phyloP scores from a whole-genome alignment of 2,888 invertebrate species.

The Pyrrhia umbra region DNA sequence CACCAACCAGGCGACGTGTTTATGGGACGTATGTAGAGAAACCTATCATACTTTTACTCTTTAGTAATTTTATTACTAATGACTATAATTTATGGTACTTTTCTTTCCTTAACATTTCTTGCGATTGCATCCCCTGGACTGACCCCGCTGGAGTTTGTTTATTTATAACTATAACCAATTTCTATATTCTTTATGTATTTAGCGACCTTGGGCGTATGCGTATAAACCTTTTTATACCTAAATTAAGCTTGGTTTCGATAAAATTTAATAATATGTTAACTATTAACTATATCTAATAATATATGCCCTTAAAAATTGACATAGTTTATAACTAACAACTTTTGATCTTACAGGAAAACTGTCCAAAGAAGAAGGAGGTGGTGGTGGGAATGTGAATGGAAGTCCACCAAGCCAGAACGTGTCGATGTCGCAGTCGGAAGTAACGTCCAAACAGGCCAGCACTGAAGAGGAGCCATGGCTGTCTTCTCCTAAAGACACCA shows the following conservation, averaged over 20 bases:
- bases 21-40: conserved; percentile 92
- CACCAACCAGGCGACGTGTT: conserved; percentile 93
- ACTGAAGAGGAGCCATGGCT: conserved; percentile 94
- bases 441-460: conserved; percentile 85
- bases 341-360: conserved; percentile 77
- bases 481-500: conserved; percentile 96
- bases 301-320: neutral
- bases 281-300: neutral
- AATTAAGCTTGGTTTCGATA: conserved; percentile 36
- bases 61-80: conserved; percentile 64
- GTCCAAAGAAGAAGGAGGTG: conserved; percentile 84
- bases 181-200: conserved; percentile 52
- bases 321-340: conserved; percentile 11
- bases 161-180: conserved; percentile 47
- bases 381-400: conserved; percentile 69
- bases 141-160: conserved; percentile 59
- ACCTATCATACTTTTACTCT: conserved; percentile 63
- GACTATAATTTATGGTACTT: conserved; percentile 63
- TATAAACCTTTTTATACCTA: conserved; percentile 46
- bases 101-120: conserved; percentile 64
- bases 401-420: conserved; percentile 92
- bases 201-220: conserved; percentile 54
- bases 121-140: conserved; percentile 58
- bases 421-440: conserved; percentile 89
- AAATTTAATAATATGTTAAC: conserved; percentile 2